These are phyloP conservation scores for Cynodonichthys magdalenae DNA, from an alignment of 2,797 vertebrate species.

Conservation along the genomic window DNA sequence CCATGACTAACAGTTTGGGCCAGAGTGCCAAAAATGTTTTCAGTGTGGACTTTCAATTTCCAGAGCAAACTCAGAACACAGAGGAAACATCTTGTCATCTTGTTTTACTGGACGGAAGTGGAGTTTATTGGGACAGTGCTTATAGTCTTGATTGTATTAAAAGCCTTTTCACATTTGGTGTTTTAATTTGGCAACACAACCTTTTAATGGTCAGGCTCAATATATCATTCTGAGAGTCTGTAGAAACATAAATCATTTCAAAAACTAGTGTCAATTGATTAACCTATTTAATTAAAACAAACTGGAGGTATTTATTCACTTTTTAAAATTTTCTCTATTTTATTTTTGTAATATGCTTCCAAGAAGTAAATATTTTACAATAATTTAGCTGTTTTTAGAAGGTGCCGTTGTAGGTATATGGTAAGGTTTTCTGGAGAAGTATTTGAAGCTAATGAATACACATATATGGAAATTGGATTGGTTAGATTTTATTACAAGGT, in stretches of 20 bases:
- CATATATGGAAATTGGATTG: neutral
- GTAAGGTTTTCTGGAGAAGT: neutral
- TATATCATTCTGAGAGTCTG: too few species aligned
- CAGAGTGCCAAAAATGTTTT: conserved; percentile 33
- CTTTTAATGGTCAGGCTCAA: too few species aligned
- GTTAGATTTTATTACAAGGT: too few species aligned
- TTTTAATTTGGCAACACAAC: neutral
- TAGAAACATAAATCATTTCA: too few species aligned
- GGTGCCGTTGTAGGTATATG: neutral
- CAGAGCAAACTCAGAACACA: conserved; percentile 38
- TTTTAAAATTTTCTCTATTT: too few species aligned
- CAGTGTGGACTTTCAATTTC: conserved; percentile 35
- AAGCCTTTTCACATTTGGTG: neutral
- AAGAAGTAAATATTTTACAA: too few species aligned
- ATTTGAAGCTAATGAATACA: neutral
- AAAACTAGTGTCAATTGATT: too few species aligned
- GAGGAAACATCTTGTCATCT: conserved; percentile 22
- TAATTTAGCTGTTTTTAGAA: too few species aligned
- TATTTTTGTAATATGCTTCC: too few species aligned
- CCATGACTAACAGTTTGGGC: conserved; percentile 42
- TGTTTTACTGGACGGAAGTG: neutral
- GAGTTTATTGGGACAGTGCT: neutral
- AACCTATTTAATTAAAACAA: too few species aligned
- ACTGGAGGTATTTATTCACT: too few species aligned
- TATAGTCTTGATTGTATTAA: neutral